Evolutionary conservation across 2,797 vertebrate species (phyloP).

Genomic region (Pseudomugil gertrudae): DNA sequence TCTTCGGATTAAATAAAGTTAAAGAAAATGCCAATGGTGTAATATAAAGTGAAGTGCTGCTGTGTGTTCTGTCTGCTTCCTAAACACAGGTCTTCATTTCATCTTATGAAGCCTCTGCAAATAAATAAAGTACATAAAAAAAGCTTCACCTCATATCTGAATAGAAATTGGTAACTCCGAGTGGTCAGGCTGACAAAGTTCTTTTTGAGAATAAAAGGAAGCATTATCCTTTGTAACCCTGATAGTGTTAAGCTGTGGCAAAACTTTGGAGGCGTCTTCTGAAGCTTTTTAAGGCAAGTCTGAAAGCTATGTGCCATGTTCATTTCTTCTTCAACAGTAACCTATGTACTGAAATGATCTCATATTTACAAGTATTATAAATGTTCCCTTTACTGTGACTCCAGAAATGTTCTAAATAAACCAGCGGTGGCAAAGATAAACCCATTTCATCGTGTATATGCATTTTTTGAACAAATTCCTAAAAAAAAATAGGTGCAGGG

Average conservation of each 20-base stretch:
- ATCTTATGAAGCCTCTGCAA: neutral
- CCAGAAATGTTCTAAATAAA: no score
- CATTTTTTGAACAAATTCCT: no score
- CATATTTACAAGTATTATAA: no score
- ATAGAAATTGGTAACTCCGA: constrained; percentile 15
- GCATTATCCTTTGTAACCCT: neutral
- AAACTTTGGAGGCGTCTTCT: neutral
- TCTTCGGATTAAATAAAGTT: neutral
- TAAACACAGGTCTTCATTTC: constrained; percentile 3
- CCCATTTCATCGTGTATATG: no score
- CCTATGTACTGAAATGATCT: no score
- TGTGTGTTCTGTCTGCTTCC: neutral
- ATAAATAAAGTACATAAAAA: no score
- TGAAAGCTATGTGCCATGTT: no score
- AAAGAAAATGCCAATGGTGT: neutral
- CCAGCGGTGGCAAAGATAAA: no score
- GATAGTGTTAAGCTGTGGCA: neutral
- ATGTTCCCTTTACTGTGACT: no score
- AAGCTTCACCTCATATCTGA: constrained; percentile 31
- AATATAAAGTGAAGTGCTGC: neutral
- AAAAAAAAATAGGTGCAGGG: no score
- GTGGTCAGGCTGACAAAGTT: constrained; percentile 4
- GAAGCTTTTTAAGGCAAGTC: no score
- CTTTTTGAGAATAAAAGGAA: constrained; percentile 6
- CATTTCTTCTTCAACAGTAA: no score